These are phyloP conservation scores for Cisticola juncidis DNA, from an alignment of 2,113 vertebrate genomes.

Conservation along the genomic window DNA sequence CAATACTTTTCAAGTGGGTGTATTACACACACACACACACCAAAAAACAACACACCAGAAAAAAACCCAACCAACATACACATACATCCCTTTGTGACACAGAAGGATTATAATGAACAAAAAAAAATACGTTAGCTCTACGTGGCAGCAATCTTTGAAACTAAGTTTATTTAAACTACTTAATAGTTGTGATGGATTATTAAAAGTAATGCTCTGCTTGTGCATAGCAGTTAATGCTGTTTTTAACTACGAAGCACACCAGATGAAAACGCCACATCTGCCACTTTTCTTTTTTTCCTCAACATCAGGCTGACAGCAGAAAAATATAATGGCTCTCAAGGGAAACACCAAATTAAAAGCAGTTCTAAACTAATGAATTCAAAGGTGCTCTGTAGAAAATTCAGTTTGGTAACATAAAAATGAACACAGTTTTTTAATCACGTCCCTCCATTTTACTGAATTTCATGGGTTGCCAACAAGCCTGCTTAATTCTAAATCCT, in stretches of 20 bases:
- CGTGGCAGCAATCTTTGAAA: constrained; percentile 64
- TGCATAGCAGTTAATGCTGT: constrained; percentile 66
- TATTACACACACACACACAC: not conserved
- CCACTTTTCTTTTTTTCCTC: constrained; percentile 78
- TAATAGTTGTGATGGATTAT: constrained; percentile 69
- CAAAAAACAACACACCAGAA: not conserved
- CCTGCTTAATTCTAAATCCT: constrained; percentile 28
- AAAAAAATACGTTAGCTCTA: constrained; percentile 39
- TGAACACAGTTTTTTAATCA: constrained; percentile 64
- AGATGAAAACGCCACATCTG: constrained; percentile 80
- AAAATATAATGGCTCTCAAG: constrained; percentile 89
- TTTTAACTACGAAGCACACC: constrained; percentile 72
- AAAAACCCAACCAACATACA: not conserved
- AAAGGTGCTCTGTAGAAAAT: constrained; percentile 78
- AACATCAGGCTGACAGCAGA: constrained; percentile 85
- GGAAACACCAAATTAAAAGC: constrained; percentile 89
- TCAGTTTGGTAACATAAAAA: constrained; percentile 76
- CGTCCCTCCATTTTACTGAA: constrained; percentile 62
- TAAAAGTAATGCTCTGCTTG: constrained; percentile 65
- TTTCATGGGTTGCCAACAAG: constrained; percentile 55
- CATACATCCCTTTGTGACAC: constrained; percentile 45
- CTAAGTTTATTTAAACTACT: constrained; percentile 72
- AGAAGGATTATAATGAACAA: constrained; percentile 56
- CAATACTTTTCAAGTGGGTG: constrained; percentile 27
- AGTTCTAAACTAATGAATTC: constrained; percentile 90